Percentiles rank a stretch among this genome's conserved stretches.
phyloP scores from a whole-genome alignment of 2,888 invertebrate species.

The Rotaria macrura region DNA sequence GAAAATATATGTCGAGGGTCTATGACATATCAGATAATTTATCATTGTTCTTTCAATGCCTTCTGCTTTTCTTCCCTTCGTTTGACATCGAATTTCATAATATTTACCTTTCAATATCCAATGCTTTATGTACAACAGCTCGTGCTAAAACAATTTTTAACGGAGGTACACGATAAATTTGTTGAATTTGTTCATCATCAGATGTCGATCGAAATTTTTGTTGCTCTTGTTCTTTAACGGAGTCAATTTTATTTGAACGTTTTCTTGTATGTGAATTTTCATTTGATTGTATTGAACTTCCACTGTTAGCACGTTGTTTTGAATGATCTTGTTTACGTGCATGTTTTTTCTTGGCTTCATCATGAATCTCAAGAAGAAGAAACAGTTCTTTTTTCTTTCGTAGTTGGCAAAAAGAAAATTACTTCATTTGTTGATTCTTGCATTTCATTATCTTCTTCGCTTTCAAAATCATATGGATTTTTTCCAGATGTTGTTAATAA shows the following conservation, averaged over 20 bases:
- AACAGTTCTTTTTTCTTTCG: neutral
- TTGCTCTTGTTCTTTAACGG: neutral
- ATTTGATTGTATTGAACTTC: neutral
- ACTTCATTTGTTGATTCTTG: neutral
- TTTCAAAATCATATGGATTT: slow-evolving; percentile 20
- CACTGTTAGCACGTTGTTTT: neutral
- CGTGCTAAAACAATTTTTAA: neutral
- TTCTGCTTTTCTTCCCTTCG: neutral
- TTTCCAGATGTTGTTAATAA: neutral
- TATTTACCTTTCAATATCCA: neutral
- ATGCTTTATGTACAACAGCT: neutral
- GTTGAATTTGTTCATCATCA: neutral
- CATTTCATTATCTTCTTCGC: slow-evolving; percentile 11
- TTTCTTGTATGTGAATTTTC: neutral
- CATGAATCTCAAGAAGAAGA: neutral
- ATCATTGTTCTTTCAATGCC: neutral
- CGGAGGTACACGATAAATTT: neutral
- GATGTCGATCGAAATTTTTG: neutral
- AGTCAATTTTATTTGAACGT: neutral
- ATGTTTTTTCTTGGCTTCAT: neutral
- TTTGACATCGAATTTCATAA: neutral
- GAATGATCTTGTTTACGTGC: neutral
- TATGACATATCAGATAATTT: neutral
- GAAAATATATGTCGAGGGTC: neutral
- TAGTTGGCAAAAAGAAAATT: neutral